These are phyloP conservation scores for Ptychochromis oligacanthus DNA, from an alignment of 2,113 vertebrate genomes.

Conservation along the genomic window DNA sequence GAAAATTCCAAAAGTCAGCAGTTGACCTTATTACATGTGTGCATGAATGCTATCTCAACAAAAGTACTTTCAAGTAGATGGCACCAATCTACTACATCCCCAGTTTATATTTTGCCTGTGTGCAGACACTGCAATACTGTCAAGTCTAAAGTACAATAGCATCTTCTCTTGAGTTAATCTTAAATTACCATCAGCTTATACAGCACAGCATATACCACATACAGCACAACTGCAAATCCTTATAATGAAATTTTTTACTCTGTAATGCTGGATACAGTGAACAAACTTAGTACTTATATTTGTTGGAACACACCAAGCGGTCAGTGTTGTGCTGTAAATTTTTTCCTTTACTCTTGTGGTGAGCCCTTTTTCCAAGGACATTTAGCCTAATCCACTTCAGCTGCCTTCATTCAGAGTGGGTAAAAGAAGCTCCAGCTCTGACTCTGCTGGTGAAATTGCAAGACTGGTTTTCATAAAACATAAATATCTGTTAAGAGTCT, in stretches of 20 bases:
- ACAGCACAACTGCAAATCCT: background rate
- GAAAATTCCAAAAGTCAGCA: background rate
- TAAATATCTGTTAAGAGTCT: constrained; percentile 81
- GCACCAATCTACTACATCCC: background rate
- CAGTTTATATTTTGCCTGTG: background rate
- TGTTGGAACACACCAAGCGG: constrained; percentile 73
- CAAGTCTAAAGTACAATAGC: background rate
- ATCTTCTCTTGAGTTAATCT: background rate
- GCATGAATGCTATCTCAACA: background rate
- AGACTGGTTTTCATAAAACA: constrained; percentile 81
- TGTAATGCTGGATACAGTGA: constrained; percentile 21
- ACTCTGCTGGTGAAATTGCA: constrained; percentile 65
- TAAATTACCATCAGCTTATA: background rate
- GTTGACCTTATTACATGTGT: background rate
- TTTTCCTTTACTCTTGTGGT: constrained; percentile 78
- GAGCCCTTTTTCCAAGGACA: constrained; percentile 80
- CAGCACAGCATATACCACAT: background rate
- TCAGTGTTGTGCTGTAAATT: constrained; percentile 76
- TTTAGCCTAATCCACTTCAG: constrained; percentile 82
- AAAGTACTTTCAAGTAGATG: background rate
- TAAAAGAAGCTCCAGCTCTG: constrained; percentile 74
- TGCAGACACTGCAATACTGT: background rate
- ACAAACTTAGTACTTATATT: constrained; percentile 59
- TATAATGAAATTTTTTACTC: background rate
- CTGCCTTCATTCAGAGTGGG: constrained; percentile 79